A percentile compares a stretch with the other conserved stretches of the same genome.
Evolutionary conservation across 2,888 invertebrate genomes (phyloP).

Genomic region (Pandemis cinnamomeana): DNA sequence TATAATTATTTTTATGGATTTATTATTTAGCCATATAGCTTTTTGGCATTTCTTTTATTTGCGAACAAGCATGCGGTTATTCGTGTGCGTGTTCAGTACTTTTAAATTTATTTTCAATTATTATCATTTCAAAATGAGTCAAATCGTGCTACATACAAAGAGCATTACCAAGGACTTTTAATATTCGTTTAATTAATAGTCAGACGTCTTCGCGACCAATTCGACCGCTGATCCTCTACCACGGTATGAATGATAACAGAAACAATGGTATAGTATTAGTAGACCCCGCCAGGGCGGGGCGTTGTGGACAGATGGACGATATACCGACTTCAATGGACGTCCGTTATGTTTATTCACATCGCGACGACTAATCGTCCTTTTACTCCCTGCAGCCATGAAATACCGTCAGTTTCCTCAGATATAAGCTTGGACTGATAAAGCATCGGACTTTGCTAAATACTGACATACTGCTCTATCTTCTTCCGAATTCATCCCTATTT

Average conservation of each 20-base stretch:
- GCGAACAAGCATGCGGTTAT: neutral
- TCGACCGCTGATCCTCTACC: neutral
- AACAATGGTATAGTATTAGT: neutral
- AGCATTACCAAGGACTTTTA: slow-evolving; percentile 22
- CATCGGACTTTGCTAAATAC: neutral
- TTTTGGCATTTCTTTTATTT: neutral
- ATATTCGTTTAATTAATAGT: slow-evolving; percentile 24
- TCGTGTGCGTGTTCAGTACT: neutral
- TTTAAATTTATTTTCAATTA: slow-evolving; percentile 12
- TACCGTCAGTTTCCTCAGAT: neutral
- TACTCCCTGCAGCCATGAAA: neutral
- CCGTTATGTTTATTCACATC: neutral
- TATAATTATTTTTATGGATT: neutral
- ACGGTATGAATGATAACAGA: neutral
- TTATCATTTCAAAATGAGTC: slow-evolving; percentile 2
- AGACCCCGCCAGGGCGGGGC: neutral
- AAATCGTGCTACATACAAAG: slow-evolving; percentile 25
- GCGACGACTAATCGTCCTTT: neutral
- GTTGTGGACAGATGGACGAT: neutral
- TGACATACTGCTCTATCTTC: neutral
- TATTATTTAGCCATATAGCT: neutral
- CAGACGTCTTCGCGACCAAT: neutral
- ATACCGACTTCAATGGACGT: neutral
- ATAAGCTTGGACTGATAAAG: neutral
- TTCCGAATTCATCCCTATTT: neutral